phyloP scores from a whole-genome alignment of 2,113 vertebrate species.

The Oplegnathus fasciatus region DNA sequence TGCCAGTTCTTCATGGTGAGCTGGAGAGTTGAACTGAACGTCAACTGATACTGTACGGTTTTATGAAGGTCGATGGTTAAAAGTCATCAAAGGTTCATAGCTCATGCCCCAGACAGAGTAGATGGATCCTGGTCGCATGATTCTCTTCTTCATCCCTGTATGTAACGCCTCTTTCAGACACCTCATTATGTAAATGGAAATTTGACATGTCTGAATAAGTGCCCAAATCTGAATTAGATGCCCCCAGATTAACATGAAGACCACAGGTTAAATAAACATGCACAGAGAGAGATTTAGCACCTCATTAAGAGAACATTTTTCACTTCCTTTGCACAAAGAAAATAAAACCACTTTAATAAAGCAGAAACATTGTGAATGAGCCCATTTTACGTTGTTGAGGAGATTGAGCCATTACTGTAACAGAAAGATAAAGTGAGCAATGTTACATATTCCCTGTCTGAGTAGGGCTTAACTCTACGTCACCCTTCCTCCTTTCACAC shows the following conservation, averaged over 20 bases:
- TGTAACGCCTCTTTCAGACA: neutral
- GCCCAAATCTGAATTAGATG: no score
- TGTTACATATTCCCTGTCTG: neutral
- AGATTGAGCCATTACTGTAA: neutral
- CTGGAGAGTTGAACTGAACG: neutral
- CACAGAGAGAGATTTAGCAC: neutral
- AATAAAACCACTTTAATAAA: no score
- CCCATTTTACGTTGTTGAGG: no score
- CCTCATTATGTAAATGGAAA: neutral
- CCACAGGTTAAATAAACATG: no score
- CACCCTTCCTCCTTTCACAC: conserved; percentile 9
- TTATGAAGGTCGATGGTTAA: neutral
- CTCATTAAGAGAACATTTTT: no score
- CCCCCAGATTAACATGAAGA: no score
- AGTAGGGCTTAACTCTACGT: neutral
- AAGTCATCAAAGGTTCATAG: neutral
- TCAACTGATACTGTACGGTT: neutral
- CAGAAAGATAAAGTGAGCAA: neutral
- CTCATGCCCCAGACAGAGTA: neutral
- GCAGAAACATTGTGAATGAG: no score
- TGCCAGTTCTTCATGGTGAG: conserved; percentile 99
- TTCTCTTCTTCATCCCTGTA: no score
- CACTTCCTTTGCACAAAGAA: no score
- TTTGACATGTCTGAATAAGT: no score
- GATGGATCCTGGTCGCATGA: neutral